Evolutionary conservation across 2,888 invertebrate species (phyloP).

Genomic region (Acanthosepion esculentum): DNA sequence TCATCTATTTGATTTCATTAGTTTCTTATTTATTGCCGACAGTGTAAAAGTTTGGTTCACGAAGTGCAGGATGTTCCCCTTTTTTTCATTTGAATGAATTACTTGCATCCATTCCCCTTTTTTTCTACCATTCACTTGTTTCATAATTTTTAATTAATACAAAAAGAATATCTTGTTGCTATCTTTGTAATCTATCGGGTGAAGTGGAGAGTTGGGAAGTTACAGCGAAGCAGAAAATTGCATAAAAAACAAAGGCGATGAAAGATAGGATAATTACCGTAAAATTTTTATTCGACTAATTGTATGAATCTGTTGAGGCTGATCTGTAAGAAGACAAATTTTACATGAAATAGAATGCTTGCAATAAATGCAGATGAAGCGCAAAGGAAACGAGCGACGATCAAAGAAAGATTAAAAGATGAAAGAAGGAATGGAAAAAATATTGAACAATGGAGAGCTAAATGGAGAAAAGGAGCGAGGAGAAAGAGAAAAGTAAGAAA

Average conservation of each 20-base stretch:
- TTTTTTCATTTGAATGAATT: neutral
- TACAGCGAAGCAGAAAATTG: neutral
- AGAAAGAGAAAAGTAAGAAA: neutral
- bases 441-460: neutral
- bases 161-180: conserved; percentile 15
- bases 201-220: neutral
- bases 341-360: neutral
- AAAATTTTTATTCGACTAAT: conserved; percentile 1
- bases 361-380: neutral
- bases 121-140: neutral
- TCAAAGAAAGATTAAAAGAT: neutral
- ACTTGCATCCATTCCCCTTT: neutral
- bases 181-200: conserved; percentile 12
- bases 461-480: neutral
- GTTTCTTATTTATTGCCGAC: neutral
- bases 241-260: neutral
- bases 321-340: neutral
- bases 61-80: neutral
- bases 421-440: neutral
- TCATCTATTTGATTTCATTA: neutral
- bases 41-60: neutral
- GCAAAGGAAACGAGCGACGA: neutral
- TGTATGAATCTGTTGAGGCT: conserved; percentile 9
- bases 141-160: neutral
- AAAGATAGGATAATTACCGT: conserved; percentile 18